phyloP scores from a whole-genome alignment of 2,888 invertebrate genomes.

The Priocnemis perturbator region DNA sequence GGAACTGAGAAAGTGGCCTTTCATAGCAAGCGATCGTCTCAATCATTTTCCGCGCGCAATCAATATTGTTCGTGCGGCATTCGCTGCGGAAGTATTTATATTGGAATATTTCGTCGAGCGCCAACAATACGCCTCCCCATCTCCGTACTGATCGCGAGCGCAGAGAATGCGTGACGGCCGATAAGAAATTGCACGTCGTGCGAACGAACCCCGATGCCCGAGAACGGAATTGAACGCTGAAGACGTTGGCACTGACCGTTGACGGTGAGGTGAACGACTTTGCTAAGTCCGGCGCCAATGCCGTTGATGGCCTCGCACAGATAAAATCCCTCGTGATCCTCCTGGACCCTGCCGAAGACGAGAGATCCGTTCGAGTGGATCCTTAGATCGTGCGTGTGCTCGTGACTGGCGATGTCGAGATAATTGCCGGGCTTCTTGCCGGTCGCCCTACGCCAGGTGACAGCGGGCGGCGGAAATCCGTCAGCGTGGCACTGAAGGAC shows the following conservation, averaged over 20 bases:
- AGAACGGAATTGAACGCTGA: no score
- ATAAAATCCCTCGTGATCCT: constrained; percentile 93
- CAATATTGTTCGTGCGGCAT: no score
- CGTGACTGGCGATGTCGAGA: constrained; percentile 69
- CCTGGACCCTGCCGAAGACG: constrained; percentile 87
- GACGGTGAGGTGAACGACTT: constrained; percentile 92
- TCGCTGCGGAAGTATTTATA: no score
- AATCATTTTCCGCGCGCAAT: no score
- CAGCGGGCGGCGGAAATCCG: constrained; percentile 91
- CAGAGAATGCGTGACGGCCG: no score
- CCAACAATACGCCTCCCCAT: no score
- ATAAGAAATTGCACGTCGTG: no score
- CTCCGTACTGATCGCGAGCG: no score
- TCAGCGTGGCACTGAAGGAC: constrained; percentile 92
- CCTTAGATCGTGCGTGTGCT: constrained; percentile 68
- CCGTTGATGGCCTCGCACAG: constrained; percentile 95
- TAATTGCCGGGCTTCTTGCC: constrained; percentile 78
- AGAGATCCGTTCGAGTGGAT: constrained; percentile 88
- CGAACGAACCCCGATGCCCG: no score
- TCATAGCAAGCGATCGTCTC: no score
- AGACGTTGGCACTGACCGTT: constrained; percentile 84
- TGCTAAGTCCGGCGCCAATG: constrained; percentile 93
- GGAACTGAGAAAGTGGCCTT: no score
- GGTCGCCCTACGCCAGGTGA: constrained; percentile 93
- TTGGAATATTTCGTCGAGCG: no score